Evolutionary conservation across 2,113 vertebrate species (phyloP).

Genomic region (Morone chrysops): DNA sequence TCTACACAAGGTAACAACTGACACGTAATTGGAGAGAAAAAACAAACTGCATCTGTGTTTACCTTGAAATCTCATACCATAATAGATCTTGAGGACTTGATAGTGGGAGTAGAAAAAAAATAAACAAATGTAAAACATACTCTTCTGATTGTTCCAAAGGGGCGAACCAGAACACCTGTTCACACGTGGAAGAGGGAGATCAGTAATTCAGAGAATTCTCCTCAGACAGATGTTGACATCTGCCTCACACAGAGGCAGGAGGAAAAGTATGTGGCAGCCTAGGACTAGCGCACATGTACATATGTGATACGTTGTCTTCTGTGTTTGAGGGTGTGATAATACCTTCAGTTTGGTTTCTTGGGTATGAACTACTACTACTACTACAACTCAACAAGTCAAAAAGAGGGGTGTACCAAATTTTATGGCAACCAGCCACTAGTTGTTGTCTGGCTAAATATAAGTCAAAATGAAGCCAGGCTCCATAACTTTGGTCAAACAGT

Average conservation of each 20-base stretch:
- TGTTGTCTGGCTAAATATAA: not conserved
- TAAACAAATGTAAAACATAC: not conserved
- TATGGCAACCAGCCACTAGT: not conserved
- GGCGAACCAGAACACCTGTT: slow-evolving; percentile 33
- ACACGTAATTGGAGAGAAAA: not conserved
- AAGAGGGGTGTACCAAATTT: not conserved
- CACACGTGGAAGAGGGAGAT: not conserved
- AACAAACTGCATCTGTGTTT: not conserved
- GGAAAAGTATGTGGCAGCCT: too few species aligned
- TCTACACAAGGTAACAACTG: not conserved
- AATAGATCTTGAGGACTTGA: slow-evolving; percentile 1
- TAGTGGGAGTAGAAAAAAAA: not conserved
- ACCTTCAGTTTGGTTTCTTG: not conserved
- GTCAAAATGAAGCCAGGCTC: not conserved
- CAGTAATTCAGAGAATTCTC: slow-evolving; percentile 15
- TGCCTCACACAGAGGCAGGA: slow-evolving; percentile 14
- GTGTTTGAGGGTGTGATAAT: not conserved
- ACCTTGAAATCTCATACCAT: not conserved
- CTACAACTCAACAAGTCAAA: not conserved
- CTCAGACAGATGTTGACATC: slow-evolving; percentile 57
- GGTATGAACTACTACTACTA: too few species aligned
- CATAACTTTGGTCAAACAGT: slow-evolving; percentile 7
- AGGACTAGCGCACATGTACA: not conserved
- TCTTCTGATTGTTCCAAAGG: slow-evolving; percentile 5
- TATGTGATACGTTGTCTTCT: not conserved